Evolutionary conservation across 2,113 vertebrate genomes (phyloP).

Genomic region (Carlito syrichta): DNA sequence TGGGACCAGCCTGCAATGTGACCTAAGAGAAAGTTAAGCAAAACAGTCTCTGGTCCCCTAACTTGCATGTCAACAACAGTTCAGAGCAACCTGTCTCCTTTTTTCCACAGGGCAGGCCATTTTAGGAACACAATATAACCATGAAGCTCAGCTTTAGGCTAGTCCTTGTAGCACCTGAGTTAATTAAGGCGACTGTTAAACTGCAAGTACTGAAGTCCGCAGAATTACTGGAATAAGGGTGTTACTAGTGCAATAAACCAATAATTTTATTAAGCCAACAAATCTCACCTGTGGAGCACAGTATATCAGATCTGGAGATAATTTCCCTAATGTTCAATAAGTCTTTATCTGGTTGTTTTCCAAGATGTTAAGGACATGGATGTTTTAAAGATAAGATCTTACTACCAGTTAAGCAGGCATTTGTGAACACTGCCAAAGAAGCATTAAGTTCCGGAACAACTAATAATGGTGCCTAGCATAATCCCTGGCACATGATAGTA

Average conservation of each 20-base stretch:
- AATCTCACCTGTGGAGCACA: neutral
- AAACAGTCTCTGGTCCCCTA: neutral
- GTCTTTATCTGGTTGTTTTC: constrained; percentile 51
- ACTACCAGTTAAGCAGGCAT: constrained; percentile 71
- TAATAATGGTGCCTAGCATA: constrained; percentile 66
- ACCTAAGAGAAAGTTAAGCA: neutral
- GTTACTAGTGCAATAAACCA: neutral
- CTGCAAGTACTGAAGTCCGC: neutral
- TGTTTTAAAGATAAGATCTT: constrained; percentile 69
- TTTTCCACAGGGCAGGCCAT: neutral
- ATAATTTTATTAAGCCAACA: neutral
- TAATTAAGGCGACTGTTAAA: neutral
- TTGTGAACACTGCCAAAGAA: constrained; percentile 64
- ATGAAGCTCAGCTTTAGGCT: neutral
- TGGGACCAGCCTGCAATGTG: neutral
- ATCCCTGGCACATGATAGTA: constrained; percentile 69
- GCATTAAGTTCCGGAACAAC: constrained; percentile 73
- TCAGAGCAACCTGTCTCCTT: neutral
- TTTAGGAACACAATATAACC: neutral
- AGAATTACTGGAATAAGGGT: neutral
- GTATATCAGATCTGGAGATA: neutral
- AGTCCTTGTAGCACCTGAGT: neutral
- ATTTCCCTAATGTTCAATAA: neutral
- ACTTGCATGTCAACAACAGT: neutral
- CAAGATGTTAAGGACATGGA: constrained; percentile 61